Evolutionary conservation across 1,140 invertebrate species (phyloP).

Genomic region (Macrosteles quadrilineatus): DNA sequence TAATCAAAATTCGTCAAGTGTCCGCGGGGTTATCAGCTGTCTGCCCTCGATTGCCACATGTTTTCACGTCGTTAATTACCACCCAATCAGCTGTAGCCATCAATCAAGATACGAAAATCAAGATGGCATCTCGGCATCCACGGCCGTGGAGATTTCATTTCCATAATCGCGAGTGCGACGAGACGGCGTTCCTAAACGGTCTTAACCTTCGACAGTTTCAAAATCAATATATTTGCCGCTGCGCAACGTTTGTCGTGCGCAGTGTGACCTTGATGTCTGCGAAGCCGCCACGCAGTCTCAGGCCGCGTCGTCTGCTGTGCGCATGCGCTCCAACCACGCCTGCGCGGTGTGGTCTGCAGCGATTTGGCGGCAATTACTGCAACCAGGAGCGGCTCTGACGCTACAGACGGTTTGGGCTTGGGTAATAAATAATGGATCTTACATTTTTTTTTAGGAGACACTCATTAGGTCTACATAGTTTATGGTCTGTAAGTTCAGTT

Average conservation of each 20-base stretch:
- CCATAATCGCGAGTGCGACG: background rate
- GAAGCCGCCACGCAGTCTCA: background rate
- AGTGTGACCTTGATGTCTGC: background rate
- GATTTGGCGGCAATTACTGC: too few species aligned
- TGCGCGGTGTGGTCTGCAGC: background rate
- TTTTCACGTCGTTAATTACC: conserved; percentile 10
- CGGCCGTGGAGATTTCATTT: background rate
- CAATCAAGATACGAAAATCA: conserved; percentile 2
- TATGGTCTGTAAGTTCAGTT: too few species aligned
- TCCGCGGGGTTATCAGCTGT: background rate
- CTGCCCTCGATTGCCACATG: background rate
- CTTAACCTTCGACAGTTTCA: conserved; percentile 13
- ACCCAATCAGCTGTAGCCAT: background rate
- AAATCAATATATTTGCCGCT: conserved; percentile 7
- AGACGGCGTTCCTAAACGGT: background rate
- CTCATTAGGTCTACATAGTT: too few species aligned
- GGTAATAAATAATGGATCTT: too few species aligned
- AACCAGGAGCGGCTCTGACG: too few species aligned
- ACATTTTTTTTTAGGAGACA: too few species aligned
- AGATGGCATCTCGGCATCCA: background rate
- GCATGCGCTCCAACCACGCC: too few species aligned
- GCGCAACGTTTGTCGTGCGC: background rate
- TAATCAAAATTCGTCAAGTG: too few species aligned
- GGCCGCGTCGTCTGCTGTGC: background rate
- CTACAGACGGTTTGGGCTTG: too few species aligned